Evolutionary conservation across 2,113 vertebrate species (phyloP).

Genomic region (Pollachius pollachius): DNA sequence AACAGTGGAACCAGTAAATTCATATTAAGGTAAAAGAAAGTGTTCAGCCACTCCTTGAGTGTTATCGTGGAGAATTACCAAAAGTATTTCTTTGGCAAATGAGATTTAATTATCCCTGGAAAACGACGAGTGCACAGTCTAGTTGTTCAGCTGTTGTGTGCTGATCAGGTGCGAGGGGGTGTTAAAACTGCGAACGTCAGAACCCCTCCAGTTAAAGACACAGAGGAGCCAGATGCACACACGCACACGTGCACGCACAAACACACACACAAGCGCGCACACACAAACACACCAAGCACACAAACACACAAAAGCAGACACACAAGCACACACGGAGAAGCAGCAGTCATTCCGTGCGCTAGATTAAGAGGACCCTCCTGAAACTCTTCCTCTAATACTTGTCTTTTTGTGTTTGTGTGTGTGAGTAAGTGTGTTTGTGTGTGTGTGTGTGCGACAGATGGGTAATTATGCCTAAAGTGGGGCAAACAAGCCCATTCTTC

Average conservation of each 20-base stretch:
- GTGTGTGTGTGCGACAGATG: too few relatives aligned
- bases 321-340: too few relatives aligned
- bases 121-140: background rate
- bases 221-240: background rate
- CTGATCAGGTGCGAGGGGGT: slow-evolving; percentile 1
- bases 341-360: too few relatives aligned
- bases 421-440: too few relatives aligned
- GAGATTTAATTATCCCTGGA: background rate
- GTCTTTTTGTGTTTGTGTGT: too few relatives aligned
- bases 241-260: background rate
- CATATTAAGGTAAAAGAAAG: background rate
- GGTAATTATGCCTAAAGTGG: too few relatives aligned
- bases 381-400: too few relatives aligned
- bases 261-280: background rate
- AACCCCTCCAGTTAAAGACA: slow-evolving; percentile 1
- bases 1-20: background rate
- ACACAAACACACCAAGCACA: background rate
- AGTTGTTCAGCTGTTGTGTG: background rate
- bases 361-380: too few relatives aligned
- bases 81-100: background rate
- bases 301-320: background rate
- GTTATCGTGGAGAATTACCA: background rate
- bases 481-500: too few relatives aligned
- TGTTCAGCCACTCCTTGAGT: background rate
- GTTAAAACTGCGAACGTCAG: background rate